phyloP scores from a whole-genome alignment of 2,797 vertebrate genomes.

The Gila robusta region DNA sequence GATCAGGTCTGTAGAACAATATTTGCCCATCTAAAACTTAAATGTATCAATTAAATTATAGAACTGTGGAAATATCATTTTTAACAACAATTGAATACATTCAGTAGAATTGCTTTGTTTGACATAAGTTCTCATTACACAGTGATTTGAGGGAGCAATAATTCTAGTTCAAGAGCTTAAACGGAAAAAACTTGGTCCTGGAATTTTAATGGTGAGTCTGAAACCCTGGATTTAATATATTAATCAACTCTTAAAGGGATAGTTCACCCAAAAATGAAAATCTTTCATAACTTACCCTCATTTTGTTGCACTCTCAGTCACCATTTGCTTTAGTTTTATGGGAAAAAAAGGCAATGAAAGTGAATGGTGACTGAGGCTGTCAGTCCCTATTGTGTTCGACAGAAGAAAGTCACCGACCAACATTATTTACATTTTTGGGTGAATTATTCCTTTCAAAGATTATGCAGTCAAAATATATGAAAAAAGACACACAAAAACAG shows the following conservation, averaged over 20 bases:
- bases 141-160: neutral
- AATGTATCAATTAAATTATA: neutral
- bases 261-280: neutral
- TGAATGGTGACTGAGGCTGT: neutral
- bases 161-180: neutral
- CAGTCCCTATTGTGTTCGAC: neutral
- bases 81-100: neutral
- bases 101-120: neutral
- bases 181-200: neutral
- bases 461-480: neutral
- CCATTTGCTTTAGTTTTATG: neutral
- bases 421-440: neutral
- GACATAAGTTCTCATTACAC: neutral
- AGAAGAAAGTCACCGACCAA: neutral
- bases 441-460: neutral
- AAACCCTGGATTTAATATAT: neutral
- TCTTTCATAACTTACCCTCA: neutral
- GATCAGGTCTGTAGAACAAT: neutral
- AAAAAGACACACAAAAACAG: constrained; percentile 36
- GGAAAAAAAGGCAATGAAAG: neutral
- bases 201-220: neutral
- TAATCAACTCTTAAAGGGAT: neutral
- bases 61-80: neutral
- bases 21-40: neutral
- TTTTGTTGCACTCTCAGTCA: neutral